Percentiles rank a stretch among this genome's conserved stretches.
Conservation (phyloP, 2,888 invertebrate species). For the Mimumesa dahlbomi region DNA sequence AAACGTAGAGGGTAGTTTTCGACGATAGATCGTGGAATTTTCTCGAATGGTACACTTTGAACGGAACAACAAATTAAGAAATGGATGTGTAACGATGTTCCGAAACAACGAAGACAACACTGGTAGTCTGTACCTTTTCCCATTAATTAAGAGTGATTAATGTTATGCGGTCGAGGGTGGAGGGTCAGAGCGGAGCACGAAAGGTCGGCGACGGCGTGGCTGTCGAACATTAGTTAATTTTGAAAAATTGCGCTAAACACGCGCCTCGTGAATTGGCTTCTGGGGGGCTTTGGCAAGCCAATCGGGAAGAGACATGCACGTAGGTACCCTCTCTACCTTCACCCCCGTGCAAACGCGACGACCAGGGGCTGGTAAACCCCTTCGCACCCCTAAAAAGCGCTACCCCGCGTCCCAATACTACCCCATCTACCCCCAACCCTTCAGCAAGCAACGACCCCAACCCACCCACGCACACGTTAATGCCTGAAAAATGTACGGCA, state of each 20-base stretch:
- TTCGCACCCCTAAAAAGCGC: conserved; percentile 66
- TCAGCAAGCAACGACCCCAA: conserved; percentile 61
- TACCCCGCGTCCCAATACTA: conserved; percentile 59
- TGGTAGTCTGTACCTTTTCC: conserved; percentile 16
- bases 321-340: conserved; percentile 57
- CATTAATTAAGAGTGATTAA: conserved; percentile 76
- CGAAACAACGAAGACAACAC: conserved; percentile 14
- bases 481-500: conserved; percentile 80
- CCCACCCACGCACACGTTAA: conserved; percentile 74
- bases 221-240: conserved; percentile 79
- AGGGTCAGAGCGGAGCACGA: conserved; percentile 26
- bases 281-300: conserved; percentile 72
- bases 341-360: conserved; percentile 45
- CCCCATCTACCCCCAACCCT: conserved; percentile 44
- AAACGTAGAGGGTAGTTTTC: not conserved
- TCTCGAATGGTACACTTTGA: not conserved
- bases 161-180: conserved; percentile 57
- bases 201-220: conserved; percentile 54
- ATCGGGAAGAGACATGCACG: conserved; percentile 73
- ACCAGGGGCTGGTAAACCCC: conserved; percentile 66
- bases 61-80: conserved; percentile 22
- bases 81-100: not conserved
- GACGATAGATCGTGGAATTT: not conserved
- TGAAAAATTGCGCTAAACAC: conserved; percentile 79
- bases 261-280: conserved; percentile 74